Percentiles rank a stretch among this genome's conserved stretches.
These are phyloP conservation scores for Phlogophora meticulosa DNA, from an alignment of 2,888 invertebrate genomes.

Conservation along the genomic window DNA sequence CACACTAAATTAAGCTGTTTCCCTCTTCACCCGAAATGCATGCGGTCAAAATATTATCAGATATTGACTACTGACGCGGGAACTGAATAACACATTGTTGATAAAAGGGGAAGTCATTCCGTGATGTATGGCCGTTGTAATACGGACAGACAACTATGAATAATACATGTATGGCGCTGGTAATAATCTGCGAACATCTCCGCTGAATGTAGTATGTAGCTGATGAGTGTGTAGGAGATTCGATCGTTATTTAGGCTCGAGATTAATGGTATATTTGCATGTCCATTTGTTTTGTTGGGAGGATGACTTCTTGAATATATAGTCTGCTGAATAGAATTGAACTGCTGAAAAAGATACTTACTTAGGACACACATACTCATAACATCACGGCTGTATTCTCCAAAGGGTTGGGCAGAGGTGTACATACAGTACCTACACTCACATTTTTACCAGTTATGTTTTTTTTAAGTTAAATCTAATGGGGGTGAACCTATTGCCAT, in stretches of 20 bases:
- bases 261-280: slow-evolving; percentile 26
- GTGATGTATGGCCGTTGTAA: slow-evolving; percentile 82
- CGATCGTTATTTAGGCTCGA: slow-evolving; percentile 23
- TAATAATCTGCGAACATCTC: slow-evolving; percentile 82
- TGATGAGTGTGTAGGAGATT: slow-evolving; percentile 59
- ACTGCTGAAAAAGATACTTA: too few species aligned
- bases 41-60: slow-evolving; percentile 27
- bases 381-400: too few species aligned
- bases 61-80: slow-evolving; percentile 30
- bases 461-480: too few species aligned
- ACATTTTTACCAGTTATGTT: too few species aligned
- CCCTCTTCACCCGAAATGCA: neutral
- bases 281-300: slow-evolving; percentile 11
- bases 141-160: slow-evolving; percentile 85
- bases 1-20: neutral
- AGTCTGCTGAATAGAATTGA: too few species aligned
- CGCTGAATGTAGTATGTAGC: slow-evolving; percentile 75
- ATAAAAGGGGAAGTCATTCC: slow-evolving; percentile 76
- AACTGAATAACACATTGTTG: slow-evolving; percentile 67
- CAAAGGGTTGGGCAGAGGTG: too few species aligned
- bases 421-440: too few species aligned
- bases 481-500: too few species aligned
- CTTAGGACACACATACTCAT: too few species aligned
- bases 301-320: neutral
- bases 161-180: slow-evolving; percentile 83